These are phyloP conservation scores for Montipora capitata DNA, from an alignment of 92 coral and sea anemone species.

Conservation along the genomic window DNA sequence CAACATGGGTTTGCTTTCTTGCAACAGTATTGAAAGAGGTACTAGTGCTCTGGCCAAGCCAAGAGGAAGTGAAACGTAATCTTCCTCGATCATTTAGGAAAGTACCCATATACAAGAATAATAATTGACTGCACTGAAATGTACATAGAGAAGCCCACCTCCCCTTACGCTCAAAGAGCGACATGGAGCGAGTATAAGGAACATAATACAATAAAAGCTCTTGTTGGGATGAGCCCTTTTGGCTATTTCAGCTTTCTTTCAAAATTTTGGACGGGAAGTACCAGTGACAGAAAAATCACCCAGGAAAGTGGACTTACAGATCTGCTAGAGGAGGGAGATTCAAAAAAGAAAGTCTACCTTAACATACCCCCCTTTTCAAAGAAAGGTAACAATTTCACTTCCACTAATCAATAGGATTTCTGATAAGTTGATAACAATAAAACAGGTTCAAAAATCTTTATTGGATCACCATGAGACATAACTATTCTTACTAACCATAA, in stretches of 20 bases:
- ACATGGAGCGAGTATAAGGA: not conserved
- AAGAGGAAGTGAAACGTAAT: slow-evolving; percentile 28
- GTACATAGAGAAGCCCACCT: slow-evolving; percentile 26
- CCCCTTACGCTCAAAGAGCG: slow-evolving; percentile 27
- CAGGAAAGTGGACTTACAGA: slow-evolving; percentile 8
- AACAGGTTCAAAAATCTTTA: not conserved
- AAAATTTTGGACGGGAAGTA: too few relatives aligned
- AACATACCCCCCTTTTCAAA: slow-evolving; percentile 81
- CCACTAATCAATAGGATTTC: slow-evolving; percentile 1
- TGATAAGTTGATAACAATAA: not conserved
- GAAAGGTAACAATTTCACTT: not conserved
- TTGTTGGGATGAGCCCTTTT: too few relatives aligned
- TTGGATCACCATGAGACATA: not conserved
- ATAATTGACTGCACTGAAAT: slow-evolving; percentile 43
- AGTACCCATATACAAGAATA: slow-evolving; percentile 65
- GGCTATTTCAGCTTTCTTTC: too few relatives aligned
- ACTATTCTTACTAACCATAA: not conserved
- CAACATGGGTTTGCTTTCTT: slow-evolving; percentile 74
- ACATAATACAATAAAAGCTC: too few relatives aligned
- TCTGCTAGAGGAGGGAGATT: slow-evolving; percentile 70
- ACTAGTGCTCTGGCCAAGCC: slow-evolving; percentile 59
- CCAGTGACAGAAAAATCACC: too few relatives aligned
- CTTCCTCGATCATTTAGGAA: slow-evolving; percentile 49
- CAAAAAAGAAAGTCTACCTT: slow-evolving; percentile 59
- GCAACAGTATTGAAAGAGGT: slow-evolving; percentile 28